Conservation (phyloP, 1,140 invertebrate species). For the Euschistus heros region DNA sequence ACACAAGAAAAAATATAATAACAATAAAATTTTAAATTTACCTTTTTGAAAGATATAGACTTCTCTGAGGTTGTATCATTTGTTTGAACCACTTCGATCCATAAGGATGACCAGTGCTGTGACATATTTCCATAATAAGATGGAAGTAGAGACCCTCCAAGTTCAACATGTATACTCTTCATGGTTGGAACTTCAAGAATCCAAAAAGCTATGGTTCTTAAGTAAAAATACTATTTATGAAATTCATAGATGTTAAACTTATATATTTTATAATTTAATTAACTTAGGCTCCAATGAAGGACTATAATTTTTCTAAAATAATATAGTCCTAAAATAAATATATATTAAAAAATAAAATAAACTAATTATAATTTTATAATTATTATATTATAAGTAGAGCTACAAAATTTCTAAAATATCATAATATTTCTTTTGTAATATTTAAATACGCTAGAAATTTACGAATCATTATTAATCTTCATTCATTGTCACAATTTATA, state of each 20-base stretch:
- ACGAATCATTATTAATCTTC: too few relatives aligned
- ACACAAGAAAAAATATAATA: too few relatives aligned
- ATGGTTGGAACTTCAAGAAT: conserved; percentile 33
- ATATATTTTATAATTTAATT: not conserved
- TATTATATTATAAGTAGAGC: too few relatives aligned
- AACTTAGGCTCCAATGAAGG: not conserved
- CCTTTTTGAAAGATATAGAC: not conserved
- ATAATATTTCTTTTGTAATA: too few relatives aligned
- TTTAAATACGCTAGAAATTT: too few relatives aligned
- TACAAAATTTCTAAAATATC: too few relatives aligned
- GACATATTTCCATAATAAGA: conserved; percentile 38
- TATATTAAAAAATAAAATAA: not conserved
- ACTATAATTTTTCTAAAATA: not conserved
- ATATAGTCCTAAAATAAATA: not conserved
- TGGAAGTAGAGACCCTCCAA: conserved; percentile 43
- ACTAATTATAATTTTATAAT: too few relatives aligned
- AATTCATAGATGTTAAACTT: not conserved
- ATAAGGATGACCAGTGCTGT: conserved; percentile 37
- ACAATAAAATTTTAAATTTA: too few relatives aligned
- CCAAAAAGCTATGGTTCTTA: conserved; percentile 34
- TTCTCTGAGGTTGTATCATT: conserved; percentile 19
- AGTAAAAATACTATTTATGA: conserved; percentile 16
- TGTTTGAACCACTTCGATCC: conserved; percentile 39
- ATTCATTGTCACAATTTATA: too few relatives aligned
- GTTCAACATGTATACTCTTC: conserved; percentile 35